Evolutionary conservation across 1,140 invertebrate species (phyloP).

Genomic region (Chlorops oryzae): DNA sequence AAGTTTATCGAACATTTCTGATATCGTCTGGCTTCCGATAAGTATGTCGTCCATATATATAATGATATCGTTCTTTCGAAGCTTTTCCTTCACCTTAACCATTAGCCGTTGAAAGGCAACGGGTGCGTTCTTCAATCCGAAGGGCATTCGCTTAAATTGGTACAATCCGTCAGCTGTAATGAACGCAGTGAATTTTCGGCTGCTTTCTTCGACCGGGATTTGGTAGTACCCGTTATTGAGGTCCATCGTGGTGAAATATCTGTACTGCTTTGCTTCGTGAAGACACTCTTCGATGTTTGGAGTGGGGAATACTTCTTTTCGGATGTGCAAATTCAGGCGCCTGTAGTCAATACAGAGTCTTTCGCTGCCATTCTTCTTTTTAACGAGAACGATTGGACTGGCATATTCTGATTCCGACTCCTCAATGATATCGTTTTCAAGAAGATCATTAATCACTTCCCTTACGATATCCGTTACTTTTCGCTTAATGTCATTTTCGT

Average conservation of each 20-base stretch:
- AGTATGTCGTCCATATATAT: conserved; percentile 18
- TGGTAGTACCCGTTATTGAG: conserved; percentile 36
- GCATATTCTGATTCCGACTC: conserved; percentile 28
- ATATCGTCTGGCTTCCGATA: conserved; percentile 2
- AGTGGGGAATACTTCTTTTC: conserved; percentile 24
- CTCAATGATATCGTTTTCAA: conserved; percentile 21
- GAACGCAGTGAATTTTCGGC: conserved; percentile 36
- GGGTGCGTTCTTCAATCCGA: conserved; percentile 30
- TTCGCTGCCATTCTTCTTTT: conserved; percentile 28
- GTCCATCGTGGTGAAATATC: conserved; percentile 26
- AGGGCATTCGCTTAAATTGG: conserved; percentile 51
- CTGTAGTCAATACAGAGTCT: conserved; percentile 47
- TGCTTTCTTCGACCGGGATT: conserved; percentile 23
- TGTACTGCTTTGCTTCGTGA: conserved; percentile 15
- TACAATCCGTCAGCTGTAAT: conserved; percentile 47
- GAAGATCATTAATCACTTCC: conserved; percentile 17
- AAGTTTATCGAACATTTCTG: conserved; percentile 11
- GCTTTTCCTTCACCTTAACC: conserved; percentile 6
- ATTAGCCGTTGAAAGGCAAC: conserved; percentile 33
- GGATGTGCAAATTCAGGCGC: conserved; percentile 42
- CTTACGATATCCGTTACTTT: conserved; percentile 6
- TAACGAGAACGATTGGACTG: conserved; percentile 28
- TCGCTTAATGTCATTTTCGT: background rate
- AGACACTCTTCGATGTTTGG: conserved; percentile 34
- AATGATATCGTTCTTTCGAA: conserved; percentile 3